Percentiles rank a stretch among this genome's conserved stretches.
Conservation (phyloP, 2,888 invertebrate genomes). For the Himalopsyche kuldschensis region DNA sequence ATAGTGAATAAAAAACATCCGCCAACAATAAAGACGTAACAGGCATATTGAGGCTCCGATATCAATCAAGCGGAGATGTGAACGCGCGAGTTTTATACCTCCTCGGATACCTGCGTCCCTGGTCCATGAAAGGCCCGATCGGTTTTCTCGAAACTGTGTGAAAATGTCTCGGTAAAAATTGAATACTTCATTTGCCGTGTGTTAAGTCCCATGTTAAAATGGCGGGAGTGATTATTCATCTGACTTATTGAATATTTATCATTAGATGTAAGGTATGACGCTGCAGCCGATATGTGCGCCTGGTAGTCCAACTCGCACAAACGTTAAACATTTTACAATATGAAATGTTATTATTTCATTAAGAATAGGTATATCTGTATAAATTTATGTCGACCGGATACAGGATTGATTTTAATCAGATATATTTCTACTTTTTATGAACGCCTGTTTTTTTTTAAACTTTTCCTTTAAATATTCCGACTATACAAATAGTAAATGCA, state of each 20-base stretch:
- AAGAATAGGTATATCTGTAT: fast-evolving
- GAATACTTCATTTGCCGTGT: slow-evolving; percentile 28
- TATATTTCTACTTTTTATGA: too few species aligned
- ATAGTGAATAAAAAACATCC: background rate
- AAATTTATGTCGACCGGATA: too few species aligned
- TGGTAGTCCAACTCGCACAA: background rate
- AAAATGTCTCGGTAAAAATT: slow-evolving; percentile 2
- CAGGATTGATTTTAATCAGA: too few species aligned
- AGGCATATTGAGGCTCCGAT: background rate
- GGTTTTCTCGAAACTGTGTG: background rate
- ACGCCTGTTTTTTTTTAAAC: too few species aligned
- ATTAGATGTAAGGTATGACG: background rate
- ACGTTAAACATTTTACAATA: background rate
- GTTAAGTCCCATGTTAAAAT: slow-evolving; percentile 22
- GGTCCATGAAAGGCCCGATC: background rate
- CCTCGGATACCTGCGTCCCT: background rate
- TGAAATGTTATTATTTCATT: background rate
- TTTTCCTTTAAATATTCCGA: too few species aligned
- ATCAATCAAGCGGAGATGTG: slow-evolving; percentile 25
- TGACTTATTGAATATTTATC: slow-evolving; percentile 37
- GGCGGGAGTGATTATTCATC: slow-evolving; percentile 30
- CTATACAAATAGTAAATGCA: too few species aligned
- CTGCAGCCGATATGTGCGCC: background rate
- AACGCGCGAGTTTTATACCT: background rate
- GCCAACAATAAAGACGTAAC: slow-evolving; percentile 31